phyloP scores from a whole-genome alignment of 2,797 vertebrate species.

The Microcaecilia unicolor region DNA sequence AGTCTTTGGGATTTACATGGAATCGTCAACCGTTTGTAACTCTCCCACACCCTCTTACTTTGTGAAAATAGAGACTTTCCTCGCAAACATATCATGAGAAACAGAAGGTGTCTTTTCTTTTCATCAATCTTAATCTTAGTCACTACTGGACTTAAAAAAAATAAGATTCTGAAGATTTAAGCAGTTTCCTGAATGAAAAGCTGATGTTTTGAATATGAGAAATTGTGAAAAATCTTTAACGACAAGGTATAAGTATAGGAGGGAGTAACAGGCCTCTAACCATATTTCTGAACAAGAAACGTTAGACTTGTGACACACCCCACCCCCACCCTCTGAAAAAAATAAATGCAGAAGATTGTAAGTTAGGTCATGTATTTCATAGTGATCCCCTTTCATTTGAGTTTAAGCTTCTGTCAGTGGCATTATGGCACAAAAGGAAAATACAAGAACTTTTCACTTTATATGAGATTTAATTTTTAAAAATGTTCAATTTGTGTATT shows the following conservation, averaged over 20 bases:
- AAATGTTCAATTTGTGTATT: slow-evolving; percentile 46
- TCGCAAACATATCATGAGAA: slow-evolving; percentile 55
- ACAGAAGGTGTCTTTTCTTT: slow-evolving; percentile 46
- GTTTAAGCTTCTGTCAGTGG: neutral
- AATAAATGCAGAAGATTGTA: slow-evolving; percentile 2
- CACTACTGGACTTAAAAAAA: neutral
- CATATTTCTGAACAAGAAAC: neutral
- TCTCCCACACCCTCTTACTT: slow-evolving; percentile 40
- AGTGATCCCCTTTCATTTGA: rapidly evolving
- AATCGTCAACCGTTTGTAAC: no score
- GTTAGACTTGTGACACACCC: no score
- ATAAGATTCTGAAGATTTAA: neutral
- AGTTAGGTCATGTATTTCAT: no score
- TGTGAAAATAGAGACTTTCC: slow-evolving; percentile 57
- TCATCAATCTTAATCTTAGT: no score
- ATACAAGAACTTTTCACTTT: slow-evolving; percentile 14
- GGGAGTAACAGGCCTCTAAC: neutral
- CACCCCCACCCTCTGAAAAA: neutral
- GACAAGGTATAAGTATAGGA: no score
- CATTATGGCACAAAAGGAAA: neutral
- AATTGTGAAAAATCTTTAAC: neutral
- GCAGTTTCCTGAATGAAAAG: slow-evolving; percentile 12
- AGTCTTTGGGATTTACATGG: no score
- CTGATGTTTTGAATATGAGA: neutral
- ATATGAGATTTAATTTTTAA: slow-evolving; percentile 12